Evolutionary conservation across 2,888 invertebrate species (phyloP).

Genomic region (Thera obeliscata): DNA sequence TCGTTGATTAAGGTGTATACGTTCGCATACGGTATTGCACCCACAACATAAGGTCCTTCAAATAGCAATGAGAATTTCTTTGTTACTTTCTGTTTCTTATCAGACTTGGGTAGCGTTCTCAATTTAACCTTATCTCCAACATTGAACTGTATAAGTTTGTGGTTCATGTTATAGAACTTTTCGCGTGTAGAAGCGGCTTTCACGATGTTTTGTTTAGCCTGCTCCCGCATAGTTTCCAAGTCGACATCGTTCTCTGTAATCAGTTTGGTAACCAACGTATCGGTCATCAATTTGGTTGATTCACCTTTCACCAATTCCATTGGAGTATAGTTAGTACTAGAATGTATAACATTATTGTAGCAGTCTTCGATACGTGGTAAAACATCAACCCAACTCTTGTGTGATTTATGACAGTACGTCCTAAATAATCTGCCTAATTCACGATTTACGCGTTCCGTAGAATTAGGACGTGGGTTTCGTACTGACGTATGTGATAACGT

Average conservation of each 20-base stretch:
- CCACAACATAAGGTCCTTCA: not conserved
- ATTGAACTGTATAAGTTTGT: not conserved
- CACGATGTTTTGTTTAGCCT: not conserved
- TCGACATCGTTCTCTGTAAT: too few species aligned
- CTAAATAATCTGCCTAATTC: constrained; percentile 40
- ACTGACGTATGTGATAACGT: constrained; percentile 32
- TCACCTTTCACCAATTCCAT: not conserved
- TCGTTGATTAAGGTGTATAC: not conserved
- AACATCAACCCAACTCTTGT: constrained; percentile 33
- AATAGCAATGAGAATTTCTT: not conserved
- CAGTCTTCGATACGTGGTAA: constrained; percentile 32
- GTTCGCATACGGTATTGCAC: not conserved
- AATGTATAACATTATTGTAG: constrained; percentile 41
- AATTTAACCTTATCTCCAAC: not conserved
- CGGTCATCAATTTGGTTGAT: not conserved
- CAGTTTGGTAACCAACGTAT: too few species aligned
- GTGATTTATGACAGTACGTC: constrained; percentile 35
- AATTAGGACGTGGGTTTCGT: constrained; percentile 40
- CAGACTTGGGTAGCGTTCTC: not conserved
- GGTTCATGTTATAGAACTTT: too few species aligned
- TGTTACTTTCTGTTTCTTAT: not conserved
- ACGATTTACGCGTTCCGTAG: constrained; percentile 40
- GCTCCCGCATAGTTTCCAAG: too few species aligned
- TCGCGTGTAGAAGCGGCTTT: too few species aligned
- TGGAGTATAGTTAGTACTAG: constrained; percentile 36